phyloP scores from a whole-genome alignment of 2,113 vertebrate genomes.

The Zingel zingel region DNA sequence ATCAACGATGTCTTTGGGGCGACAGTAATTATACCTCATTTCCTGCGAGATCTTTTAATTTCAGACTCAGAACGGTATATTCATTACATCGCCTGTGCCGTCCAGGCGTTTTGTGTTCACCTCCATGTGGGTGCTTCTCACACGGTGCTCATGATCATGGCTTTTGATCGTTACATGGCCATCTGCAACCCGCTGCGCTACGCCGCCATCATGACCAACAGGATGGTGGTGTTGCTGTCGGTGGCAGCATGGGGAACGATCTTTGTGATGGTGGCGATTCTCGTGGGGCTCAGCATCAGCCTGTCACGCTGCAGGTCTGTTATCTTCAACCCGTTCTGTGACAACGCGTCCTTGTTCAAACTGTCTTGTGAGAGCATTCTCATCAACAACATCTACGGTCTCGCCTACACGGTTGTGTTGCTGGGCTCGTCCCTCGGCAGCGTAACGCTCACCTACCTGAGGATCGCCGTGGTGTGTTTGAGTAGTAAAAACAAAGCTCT shows the following conservation, averaged over 20 bases:
- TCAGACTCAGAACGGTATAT: slow-evolving; percentile 39
- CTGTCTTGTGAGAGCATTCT: slow-evolving; percentile 70
- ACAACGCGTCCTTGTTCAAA: slow-evolving; percentile 76
- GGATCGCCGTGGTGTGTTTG: slow-evolving; percentile 54
- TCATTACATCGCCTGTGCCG: slow-evolving; percentile 49
- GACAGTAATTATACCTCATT: slow-evolving; percentile 55
- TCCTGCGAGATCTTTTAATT: slow-evolving; percentile 59
- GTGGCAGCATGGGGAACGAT: slow-evolving; percentile 48
- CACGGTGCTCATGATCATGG: slow-evolving; percentile 72
- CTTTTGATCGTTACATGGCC: slow-evolving; percentile 73
- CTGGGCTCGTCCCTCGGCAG: slow-evolving; percentile 49
- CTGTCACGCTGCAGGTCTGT: slow-evolving; percentile 67
- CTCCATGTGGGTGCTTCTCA: slow-evolving; percentile 33
- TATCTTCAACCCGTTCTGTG: slow-evolving; percentile 70
- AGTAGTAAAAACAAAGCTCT: slow-evolving; percentile 31
- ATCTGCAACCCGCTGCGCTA: slow-evolving; percentile 73
- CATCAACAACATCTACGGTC: slow-evolving; percentile 73
- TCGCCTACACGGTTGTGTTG: slow-evolving; percentile 27
- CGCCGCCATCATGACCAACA: slow-evolving; percentile 63
- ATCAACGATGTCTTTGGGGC: slow-evolving; percentile 69
- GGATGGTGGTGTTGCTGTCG: slow-evolving; percentile 58
- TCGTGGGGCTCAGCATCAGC: slow-evolving; percentile 35
- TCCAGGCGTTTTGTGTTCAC: slow-evolving; percentile 70
- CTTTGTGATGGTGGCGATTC: neutral
- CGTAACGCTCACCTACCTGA: slow-evolving; percentile 71